Evolutionary conservation across 2,888 invertebrate species (phyloP).

Genomic region (Xestia c-nigrum): DNA sequence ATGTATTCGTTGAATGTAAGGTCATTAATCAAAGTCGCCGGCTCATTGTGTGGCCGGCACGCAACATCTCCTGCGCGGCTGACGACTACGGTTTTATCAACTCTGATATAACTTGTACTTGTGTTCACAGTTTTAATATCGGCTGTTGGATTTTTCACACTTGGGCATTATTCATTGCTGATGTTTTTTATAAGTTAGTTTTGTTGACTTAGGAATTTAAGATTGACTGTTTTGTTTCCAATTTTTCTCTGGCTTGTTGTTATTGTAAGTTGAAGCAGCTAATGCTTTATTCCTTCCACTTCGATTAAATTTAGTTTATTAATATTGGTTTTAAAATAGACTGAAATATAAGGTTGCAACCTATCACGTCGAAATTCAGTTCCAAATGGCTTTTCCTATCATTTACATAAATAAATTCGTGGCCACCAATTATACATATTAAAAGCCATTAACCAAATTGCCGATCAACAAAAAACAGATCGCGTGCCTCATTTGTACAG

Average conservation of each 20-base stretch:
- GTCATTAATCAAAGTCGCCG: constrained; percentile 89
- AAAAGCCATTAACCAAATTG: constrained; percentile 56
- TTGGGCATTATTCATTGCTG: constrained; percentile 31
- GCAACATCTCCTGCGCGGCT: constrained; percentile 81
- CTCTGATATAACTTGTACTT: constrained; percentile 75
- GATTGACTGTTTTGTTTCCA: too few species aligned
- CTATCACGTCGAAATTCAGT: not conserved
- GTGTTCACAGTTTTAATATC: constrained; percentile 67
- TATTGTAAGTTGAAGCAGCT: not conserved
- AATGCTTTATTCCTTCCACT: not conserved
- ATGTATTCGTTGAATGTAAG: constrained; percentile 89
- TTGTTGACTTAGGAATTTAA: not conserved
- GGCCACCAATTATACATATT: constrained; percentile 46
- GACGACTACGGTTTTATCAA: constrained; percentile 83
- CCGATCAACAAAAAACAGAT: constrained; percentile 52
- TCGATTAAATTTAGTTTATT: not conserved
- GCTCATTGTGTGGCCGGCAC: constrained; percentile 90
- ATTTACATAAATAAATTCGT: constrained; percentile 41
- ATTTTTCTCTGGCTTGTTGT: too few species aligned
- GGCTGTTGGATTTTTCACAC: constrained; percentile 49
- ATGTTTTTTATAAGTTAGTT: not conserved
- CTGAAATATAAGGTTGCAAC: not conserved
- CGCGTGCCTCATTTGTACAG: constrained; percentile 58
- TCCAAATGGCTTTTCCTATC: constrained; percentile 17
- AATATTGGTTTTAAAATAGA: not conserved